Evolutionary conservation across 2,113 vertebrate genomes (phyloP).

Genomic region (Guaruba guarouba): DNA sequence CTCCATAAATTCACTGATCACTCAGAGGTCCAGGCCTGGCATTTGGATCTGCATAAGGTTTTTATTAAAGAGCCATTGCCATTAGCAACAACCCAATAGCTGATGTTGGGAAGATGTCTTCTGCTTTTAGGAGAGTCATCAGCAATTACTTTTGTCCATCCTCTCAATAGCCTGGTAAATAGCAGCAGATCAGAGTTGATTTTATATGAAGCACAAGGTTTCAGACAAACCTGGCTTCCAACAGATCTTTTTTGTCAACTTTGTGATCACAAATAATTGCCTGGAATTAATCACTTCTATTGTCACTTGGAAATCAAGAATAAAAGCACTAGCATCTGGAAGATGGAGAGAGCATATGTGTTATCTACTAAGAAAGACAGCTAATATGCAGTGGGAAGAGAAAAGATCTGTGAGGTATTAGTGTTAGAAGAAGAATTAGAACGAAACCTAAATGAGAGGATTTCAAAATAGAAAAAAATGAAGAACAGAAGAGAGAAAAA

Average conservation of each 20-base stretch:
- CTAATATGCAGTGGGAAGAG: neutral
- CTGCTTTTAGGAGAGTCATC: neutral
- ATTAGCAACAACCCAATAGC: neutral
- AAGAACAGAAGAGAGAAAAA: conserved; percentile 5
- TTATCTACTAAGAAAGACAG: conserved; percentile 2
- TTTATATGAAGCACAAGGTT: neutral
- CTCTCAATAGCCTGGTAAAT: neutral
- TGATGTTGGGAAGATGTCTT: neutral
- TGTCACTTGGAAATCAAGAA: conserved; percentile 47
- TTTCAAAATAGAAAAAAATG: conserved; percentile 18
- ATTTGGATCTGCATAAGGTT: neutral
- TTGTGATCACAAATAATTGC: conserved; percentile 1
- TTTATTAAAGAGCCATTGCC: neutral
- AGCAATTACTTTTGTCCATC: neutral
- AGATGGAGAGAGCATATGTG: neutral
- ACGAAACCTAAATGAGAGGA: neutral
- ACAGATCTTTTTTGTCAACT: neutral
- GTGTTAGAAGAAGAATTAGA: conserved; percentile 9
- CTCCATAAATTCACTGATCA: neutral
- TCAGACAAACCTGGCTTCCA: neutral
- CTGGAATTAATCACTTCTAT: neutral
- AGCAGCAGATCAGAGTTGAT: neutral
- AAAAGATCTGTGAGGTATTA: neutral
- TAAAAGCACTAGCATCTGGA: conserved; percentile 15
- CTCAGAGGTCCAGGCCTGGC: neutral